Evolutionary conservation across 1,140 invertebrate genomes (phyloP).

Genomic region (Atta texana): DNA sequence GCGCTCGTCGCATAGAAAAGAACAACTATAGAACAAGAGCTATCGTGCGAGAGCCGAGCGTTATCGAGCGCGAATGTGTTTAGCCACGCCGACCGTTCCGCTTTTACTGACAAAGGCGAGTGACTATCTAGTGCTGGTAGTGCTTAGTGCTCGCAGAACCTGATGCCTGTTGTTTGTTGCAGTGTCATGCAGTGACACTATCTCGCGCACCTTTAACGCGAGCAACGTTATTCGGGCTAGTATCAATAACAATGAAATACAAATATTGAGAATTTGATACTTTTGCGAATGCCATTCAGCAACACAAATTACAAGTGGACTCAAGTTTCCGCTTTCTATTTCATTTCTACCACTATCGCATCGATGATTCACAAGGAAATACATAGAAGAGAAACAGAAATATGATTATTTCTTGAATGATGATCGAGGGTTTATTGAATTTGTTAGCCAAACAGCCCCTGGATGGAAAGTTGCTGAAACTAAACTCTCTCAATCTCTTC

Average conservation of each 20-base stretch:
- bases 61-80: conserved; percentile 6
- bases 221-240: not conserved
- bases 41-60: not conserved
- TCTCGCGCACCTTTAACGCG: not conserved
- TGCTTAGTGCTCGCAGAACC: conserved; percentile 13
- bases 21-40: not conserved
- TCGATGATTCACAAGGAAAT: not conserved
- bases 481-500: too few species aligned
- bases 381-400: not conserved
- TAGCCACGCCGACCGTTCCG: conserved; percentile 3
- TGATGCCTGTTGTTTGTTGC: not conserved
- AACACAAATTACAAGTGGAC: not conserved
- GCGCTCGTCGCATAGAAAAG: conserved; percentile 4
- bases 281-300: not conserved
- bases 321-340: not conserved
- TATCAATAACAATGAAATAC: not conserved
- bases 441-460: not conserved
- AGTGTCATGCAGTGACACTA: not conserved
- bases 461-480: too few species aligned
- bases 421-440: not conserved
- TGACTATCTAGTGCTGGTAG: conserved; percentile 13
- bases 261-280: conserved; percentile 1
- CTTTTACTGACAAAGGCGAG: conserved; percentile 39
- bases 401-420: not conserved
- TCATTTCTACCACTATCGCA: not conserved